These are phyloP conservation scores for Frankliniella intonsa DNA, from an alignment of 2,888 invertebrate genomes.

Conservation along the genomic window DNA sequence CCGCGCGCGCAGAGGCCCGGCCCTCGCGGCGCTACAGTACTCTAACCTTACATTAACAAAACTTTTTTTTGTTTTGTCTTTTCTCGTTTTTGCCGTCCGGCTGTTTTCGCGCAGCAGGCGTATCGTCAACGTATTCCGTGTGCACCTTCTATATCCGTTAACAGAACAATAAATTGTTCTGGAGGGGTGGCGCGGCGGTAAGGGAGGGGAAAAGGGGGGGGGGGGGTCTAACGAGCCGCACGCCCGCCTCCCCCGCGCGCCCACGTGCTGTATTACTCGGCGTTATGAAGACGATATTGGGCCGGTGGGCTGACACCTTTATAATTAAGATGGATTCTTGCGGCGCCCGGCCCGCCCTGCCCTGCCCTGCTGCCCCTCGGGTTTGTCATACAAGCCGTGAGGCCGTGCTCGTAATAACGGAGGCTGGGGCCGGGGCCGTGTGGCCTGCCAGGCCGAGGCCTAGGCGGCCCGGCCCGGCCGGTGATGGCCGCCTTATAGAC, in stretches of 20 bases:
- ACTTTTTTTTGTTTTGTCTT: no score
- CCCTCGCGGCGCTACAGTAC: no score
- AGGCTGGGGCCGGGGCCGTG: background rate
- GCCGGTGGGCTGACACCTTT: background rate
- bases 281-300: slow-evolving; percentile 1
- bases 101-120: no score
- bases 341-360: background rate
- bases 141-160: no score
- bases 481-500: background rate
- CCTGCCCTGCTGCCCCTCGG: background rate
- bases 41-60: no score
- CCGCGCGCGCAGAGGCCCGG: background rate
- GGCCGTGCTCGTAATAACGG: background rate
- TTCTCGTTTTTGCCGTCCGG: no score
- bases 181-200: no score
- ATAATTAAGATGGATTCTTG: background rate
- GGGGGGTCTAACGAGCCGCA: background rate
- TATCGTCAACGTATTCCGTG: no score
- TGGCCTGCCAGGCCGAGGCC: background rate
- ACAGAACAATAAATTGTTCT: no score
- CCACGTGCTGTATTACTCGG: background rate
- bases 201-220: background rate
- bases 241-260: background rate
- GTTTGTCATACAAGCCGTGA: no score
- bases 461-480: background rate